phyloP scores from a whole-genome alignment of 2,888 invertebrate genomes.

The Lepetodrilus schrolli region DNA sequence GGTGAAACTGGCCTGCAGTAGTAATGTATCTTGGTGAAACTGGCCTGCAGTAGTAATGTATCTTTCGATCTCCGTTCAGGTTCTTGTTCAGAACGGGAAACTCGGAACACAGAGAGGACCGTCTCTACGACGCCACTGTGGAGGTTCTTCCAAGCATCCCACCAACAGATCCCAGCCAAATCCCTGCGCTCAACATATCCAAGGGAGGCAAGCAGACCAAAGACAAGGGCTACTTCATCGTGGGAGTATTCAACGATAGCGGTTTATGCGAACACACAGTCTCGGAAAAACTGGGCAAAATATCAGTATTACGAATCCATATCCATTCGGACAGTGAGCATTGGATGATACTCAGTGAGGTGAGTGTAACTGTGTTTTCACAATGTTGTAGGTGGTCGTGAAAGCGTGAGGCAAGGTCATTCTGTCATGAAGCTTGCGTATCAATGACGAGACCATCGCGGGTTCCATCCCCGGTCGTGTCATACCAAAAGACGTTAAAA shows the following conservation, averaged over 20 bases:
- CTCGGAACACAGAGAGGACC: slow-evolving; percentile 90
- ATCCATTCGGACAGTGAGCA: slow-evolving; percentile 87
- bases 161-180: slow-evolving; percentile 29
- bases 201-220: slow-evolving; percentile 75
- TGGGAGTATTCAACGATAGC: slow-evolving; percentile 85
- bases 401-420: no score
- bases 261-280: slow-evolving; percentile 86
- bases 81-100: slow-evolving; percentile 83
- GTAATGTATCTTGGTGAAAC: no score
- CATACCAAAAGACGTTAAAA: no score
- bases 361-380: slow-evolving; percentile 78
- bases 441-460: no score
- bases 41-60: no score
- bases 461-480: no score
- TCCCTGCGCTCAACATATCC: slow-evolving; percentile 38
- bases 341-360: slow-evolving; percentile 95
- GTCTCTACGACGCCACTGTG: slow-evolving; percentile 89
- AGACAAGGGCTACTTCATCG: slow-evolving; percentile 82
- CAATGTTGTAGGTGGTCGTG: no score
- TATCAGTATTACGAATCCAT: slow-evolving; percentile 84
- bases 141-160: slow-evolving; percentile 81
- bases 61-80: slow-evolving; percentile 58
- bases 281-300: slow-evolving; percentile 81
- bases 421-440: no score
- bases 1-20: no score